phyloP scores from a whole-genome alignment of 2,797 vertebrate species.

The Sandelia bainsii region DNA sequence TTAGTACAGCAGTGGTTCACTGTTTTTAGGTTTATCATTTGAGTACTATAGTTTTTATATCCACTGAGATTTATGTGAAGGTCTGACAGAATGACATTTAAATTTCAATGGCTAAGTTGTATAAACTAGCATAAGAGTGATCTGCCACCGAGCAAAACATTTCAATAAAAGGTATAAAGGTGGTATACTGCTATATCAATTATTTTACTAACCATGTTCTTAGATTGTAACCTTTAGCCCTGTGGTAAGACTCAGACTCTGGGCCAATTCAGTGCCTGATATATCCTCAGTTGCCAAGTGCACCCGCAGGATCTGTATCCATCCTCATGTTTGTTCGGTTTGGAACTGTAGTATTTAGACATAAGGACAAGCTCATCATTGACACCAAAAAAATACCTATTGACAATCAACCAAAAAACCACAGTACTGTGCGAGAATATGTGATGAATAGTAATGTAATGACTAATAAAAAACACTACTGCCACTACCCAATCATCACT shows the following conservation, averaged over 20 bases:
- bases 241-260: conserved; percentile 8
- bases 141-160: neutral
- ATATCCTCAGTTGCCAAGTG: neutral
- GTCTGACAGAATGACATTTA: neutral
- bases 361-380: neutral
- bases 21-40: too few species aligned
- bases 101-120: conserved; percentile 17
- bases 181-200: conserved; percentile 11
- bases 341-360: conserved; percentile 1
- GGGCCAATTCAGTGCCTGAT: conserved; percentile 23
- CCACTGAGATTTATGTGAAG: neutral
- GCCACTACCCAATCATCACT: neutral
- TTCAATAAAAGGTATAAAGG: conserved; percentile 8
- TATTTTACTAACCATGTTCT: neutral
- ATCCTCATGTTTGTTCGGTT: neutral
- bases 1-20: too few species aligned
- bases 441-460: neutral
- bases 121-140: neutral
- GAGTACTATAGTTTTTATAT: neutral
- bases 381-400: neutral
- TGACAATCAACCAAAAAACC: conserved; percentile 5
- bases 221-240: conserved; percentile 14
- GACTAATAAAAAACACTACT: conserved; percentile 5
- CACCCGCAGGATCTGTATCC: neutral
- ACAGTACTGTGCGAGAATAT: neutral